Conservation (phyloP, 1,140 invertebrate species). For the Leptopilina boulardi region DNA sequence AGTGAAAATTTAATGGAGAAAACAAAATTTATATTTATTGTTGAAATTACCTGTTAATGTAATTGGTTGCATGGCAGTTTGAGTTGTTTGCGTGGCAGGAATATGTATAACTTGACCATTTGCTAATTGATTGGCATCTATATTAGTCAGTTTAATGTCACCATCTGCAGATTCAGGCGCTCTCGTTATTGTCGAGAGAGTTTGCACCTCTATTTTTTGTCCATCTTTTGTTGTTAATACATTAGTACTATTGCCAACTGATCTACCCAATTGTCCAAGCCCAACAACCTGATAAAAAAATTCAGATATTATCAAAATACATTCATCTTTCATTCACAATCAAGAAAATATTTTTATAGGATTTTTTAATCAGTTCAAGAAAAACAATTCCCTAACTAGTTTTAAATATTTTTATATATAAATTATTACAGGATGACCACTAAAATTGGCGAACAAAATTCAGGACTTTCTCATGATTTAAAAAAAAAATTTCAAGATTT, state of each 20-base stretch:
- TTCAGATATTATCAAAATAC: neutral
- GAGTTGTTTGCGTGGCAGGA: slow-evolving; percentile 66
- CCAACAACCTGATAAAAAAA: slow-evolving; percentile 67
- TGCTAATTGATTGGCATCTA: slow-evolving; percentile 71
- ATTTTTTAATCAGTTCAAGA: too few species aligned
- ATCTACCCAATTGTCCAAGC: slow-evolving; percentile 66
- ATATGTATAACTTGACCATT: slow-evolving; percentile 74
- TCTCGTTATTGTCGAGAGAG: slow-evolving; percentile 66
- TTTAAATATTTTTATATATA: too few species aligned
- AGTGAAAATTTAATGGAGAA: too few species aligned
- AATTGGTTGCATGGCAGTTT: slow-evolving; percentile 76
- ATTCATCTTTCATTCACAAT: too few species aligned
- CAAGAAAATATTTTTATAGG: too few species aligned
- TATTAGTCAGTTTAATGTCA: slow-evolving; percentile 73
- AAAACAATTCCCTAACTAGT: too few species aligned
- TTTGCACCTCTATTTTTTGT: slow-evolving; percentile 72
- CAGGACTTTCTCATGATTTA: too few species aligned
- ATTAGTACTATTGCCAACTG: slow-evolving; percentile 57
- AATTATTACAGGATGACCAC: too few species aligned
- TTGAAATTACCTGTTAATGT: slow-evolving; percentile 76
- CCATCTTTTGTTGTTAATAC: slow-evolving; percentile 73
- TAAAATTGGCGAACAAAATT: too few species aligned
- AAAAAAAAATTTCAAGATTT: too few species aligned
- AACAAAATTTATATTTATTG: neutral
- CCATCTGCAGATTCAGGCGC: slow-evolving; percentile 64